Percentiles rank a stretch among this genome's conserved stretches.
phyloP scores from a whole-genome alignment of 1,140 invertebrate species.

The Nymphalis io region DNA sequence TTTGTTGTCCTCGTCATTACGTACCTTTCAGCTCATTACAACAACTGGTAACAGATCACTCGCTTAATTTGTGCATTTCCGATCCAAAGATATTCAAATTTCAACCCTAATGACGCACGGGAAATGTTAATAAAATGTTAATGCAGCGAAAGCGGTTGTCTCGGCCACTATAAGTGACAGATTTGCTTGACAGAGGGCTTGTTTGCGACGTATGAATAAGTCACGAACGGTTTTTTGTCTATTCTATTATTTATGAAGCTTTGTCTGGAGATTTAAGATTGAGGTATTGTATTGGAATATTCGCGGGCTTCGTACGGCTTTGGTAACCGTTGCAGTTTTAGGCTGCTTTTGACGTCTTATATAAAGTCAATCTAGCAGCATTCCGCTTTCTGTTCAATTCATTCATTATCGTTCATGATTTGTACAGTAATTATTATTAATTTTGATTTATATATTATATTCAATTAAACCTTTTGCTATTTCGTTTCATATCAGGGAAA shows the following conservation, averaged over 20 bases:
- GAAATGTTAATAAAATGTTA: conserved; percentile 81
- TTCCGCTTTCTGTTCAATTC: too few relatives aligned
- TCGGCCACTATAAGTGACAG: conserved; percentile 73
- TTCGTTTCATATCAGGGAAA: too few relatives aligned
- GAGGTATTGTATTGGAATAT: conserved; percentile 25
- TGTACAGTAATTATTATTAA: too few relatives aligned
- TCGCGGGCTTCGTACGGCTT: background rate
- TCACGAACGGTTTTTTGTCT: conserved; percentile 74
- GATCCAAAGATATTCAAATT: conserved; percentile 79
- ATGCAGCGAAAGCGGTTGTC: conserved; percentile 69
- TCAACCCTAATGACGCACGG: conserved; percentile 75
- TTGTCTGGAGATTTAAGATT: conserved; percentile 40
- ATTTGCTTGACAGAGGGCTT: conserved; percentile 76
- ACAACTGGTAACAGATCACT: conserved; percentile 73
- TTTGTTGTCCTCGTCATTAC: conserved; percentile 78
- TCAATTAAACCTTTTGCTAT: too few relatives aligned
- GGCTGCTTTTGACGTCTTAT: background rate
- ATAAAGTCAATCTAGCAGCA: background rate
- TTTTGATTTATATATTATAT: too few relatives aligned
- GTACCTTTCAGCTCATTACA: conserved; percentile 76
- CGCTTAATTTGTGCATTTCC: conserved; percentile 80
- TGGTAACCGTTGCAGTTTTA: background rate
- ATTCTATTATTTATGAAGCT: conserved; percentile 64
- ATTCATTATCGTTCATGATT: too few relatives aligned
- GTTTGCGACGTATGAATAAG: conserved; percentile 73